phyloP scores from a whole-genome alignment of 1,140 invertebrate genomes.

The Scaptodrosophila lebanonensis region DNA sequence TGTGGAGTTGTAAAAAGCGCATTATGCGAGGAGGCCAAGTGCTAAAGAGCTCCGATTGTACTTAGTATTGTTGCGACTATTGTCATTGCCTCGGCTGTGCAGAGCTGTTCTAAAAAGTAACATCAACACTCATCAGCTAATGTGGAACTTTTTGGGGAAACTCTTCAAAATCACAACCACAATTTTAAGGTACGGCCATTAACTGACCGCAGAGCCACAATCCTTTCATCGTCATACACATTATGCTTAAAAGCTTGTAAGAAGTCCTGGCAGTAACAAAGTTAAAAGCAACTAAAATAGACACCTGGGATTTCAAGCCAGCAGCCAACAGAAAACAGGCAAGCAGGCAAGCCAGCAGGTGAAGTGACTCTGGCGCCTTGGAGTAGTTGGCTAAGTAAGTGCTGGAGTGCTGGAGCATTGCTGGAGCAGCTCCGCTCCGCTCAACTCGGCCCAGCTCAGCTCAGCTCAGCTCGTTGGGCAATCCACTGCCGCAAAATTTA shows the following conservation, averaged over 20 bases:
- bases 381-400: slow-evolving; percentile 45
- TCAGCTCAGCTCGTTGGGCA: slow-evolving; percentile 29
- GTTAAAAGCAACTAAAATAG: slow-evolving; percentile 70
- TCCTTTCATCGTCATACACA: slow-evolving; percentile 12
- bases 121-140: too few relatives aligned
- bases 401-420: slow-evolving; percentile 1
- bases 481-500: slow-evolving; percentile 65
- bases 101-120: too few relatives aligned
- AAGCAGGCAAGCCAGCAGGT: slow-evolving; percentile 14
- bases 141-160: too few relatives aligned
- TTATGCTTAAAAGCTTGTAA: slow-evolving; percentile 61
- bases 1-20: too few relatives aligned
- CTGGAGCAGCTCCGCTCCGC: too few relatives aligned
- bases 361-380: slow-evolving; percentile 13
- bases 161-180: too few relatives aligned
- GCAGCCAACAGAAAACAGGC: slow-evolving; percentile 1
- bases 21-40: too few relatives aligned
- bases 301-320: slow-evolving; percentile 52
- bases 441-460: slow-evolving; percentile 23
- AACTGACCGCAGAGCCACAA: background rate
- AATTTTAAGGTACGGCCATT: too few relatives aligned
- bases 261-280: slow-evolving; percentile 49
- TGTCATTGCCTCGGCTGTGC: too few relatives aligned
- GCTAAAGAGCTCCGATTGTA: too few relatives aligned
- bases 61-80: too few relatives aligned